These are phyloP conservation scores for Aeoliscus strigatus DNA, from an alignment of 2,797 vertebrate species.

Conservation along the genomic window DNA sequence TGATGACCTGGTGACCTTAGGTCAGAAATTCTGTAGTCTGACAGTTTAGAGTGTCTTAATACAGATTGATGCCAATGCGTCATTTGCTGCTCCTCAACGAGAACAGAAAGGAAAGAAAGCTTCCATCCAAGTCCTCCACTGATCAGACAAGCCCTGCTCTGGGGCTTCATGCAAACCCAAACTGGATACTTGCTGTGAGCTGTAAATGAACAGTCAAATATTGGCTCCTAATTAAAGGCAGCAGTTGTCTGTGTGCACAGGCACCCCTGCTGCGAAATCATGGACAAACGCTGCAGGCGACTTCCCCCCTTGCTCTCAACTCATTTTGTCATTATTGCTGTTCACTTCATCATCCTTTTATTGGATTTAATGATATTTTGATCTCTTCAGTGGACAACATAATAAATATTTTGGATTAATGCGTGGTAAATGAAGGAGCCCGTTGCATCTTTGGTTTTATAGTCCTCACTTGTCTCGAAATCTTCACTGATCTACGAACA, in stretches of 20 bases:
- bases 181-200: slow-evolving; percentile 51
- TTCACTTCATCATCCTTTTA: slow-evolving; percentile 4
- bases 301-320: slow-evolving; percentile 32
- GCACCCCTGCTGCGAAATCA: slow-evolving; percentile 41
- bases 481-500: too few species aligned
- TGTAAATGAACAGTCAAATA: slow-evolving; percentile 59
- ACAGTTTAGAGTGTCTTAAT: not conserved
- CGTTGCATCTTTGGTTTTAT: slow-evolving; percentile 15
- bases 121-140: slow-evolving; percentile 13
- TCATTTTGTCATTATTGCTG: slow-evolving; percentile 10
- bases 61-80: slow-evolving; percentile 12
- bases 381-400: too few species aligned
- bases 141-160: slow-evolving; percentile 45
- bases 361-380: too few species aligned
- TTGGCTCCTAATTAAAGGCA: slow-evolving; percentile 62
- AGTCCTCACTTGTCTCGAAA: slow-evolving; percentile 12
- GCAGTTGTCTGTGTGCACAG: slow-evolving; percentile 49
- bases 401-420: too few species aligned
- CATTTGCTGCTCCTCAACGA: slow-evolving; percentile 37
- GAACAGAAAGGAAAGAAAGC: slow-evolving; percentile 18
- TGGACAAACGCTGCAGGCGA: slow-evolving; percentile 50
- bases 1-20: too few species aligned
- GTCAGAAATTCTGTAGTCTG: too few species aligned
- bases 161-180: slow-evolving; percentile 38
- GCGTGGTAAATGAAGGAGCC: too few species aligned